Evolutionary conservation across 2,797 vertebrate genomes (phyloP).

Genomic region (Sciurus carolinensis): DNA sequence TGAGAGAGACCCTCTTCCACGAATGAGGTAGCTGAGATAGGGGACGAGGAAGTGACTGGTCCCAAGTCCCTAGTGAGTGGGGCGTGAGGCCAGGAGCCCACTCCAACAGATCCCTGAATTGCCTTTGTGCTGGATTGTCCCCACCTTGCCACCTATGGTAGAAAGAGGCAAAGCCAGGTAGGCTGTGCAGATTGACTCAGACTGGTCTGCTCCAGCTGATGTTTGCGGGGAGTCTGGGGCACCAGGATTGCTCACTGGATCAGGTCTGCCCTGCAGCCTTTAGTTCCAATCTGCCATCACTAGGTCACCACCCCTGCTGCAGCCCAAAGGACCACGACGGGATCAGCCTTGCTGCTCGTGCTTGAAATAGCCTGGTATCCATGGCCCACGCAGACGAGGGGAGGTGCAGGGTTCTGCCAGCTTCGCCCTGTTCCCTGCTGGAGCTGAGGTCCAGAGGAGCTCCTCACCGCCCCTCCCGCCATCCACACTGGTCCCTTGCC

Average conservation of each 20-base stretch:
- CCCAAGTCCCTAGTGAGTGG: neutral
- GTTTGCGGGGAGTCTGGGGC: neutral
- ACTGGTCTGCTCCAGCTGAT: neutral
- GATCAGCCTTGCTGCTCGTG: neutral
- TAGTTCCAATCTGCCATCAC: rapidly evolving
- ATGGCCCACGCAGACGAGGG: rapidly evolving
- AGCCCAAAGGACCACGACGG: neutral
- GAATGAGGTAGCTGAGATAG: neutral
- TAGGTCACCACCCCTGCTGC: neutral
- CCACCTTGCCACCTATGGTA: neutral
- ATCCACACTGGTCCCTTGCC: neutral
- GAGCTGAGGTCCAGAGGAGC: neutral
- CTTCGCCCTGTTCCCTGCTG: rapidly evolving
- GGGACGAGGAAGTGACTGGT: neutral
- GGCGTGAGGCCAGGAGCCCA: neutral
- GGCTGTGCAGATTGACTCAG: neutral
- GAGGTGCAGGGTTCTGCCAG: rapidly evolving
- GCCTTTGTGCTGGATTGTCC: neutral
- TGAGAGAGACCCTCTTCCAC: neutral
- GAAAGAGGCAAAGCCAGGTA: rapidly evolving
- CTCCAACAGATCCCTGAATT: rapidly evolving
- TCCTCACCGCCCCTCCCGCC: neutral
- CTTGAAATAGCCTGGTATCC: neutral
- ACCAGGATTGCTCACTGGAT: rapidly evolving
- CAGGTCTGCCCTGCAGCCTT: rapidly evolving